phyloP scores from a whole-genome alignment of 2,113 vertebrate genomes.

The Neolamprologus devosi region DNA sequence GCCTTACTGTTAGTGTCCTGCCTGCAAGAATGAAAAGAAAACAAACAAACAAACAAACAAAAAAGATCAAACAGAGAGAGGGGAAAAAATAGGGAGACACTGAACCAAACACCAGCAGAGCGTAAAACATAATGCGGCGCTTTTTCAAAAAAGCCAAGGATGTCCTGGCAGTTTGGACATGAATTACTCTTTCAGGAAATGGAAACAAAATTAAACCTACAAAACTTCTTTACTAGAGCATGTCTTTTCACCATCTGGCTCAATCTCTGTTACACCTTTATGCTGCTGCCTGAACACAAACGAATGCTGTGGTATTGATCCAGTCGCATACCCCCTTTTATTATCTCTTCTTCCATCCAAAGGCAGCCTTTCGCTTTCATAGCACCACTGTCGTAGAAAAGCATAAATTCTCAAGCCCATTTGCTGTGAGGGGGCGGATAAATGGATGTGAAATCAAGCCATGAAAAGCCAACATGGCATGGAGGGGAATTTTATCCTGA shows the following conservation, averaged over 20 bases:
- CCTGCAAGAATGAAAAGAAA: constrained; percentile 17
- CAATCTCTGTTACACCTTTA: constrained; percentile 52
- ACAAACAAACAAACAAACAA: not conserved
- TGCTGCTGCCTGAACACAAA: constrained; percentile 38
- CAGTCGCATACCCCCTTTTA: constrained; percentile 36
- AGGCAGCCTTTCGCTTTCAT: constrained; percentile 49
- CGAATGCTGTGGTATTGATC: constrained; percentile 58
- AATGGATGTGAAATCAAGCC: constrained; percentile 69
- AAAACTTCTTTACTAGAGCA: constrained; percentile 38
- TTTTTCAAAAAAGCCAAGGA: not conserved
- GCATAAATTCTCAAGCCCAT: constrained; percentile 58
- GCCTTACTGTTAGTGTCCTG: constrained; percentile 31
- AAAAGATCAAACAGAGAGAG: not conserved
- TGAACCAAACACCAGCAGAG: constrained; percentile 21
- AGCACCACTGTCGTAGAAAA: constrained; percentile 31
- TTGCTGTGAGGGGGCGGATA: constrained; percentile 54
- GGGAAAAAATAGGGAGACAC: not conserved
- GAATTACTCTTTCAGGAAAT: constrained; percentile 36
- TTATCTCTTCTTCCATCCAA: constrained; percentile 58
- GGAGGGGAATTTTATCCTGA: constrained; percentile 52
- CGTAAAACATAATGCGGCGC: constrained; percentile 20
- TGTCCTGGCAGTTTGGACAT: not conserved
- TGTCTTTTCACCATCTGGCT: constrained; percentile 36
- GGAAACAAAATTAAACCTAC: constrained; percentile 51
- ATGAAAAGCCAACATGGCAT: constrained; percentile 61